phyloP scores from a whole-genome alignment of 2,113 vertebrate genomes.

The Clarias batrachus region DNA sequence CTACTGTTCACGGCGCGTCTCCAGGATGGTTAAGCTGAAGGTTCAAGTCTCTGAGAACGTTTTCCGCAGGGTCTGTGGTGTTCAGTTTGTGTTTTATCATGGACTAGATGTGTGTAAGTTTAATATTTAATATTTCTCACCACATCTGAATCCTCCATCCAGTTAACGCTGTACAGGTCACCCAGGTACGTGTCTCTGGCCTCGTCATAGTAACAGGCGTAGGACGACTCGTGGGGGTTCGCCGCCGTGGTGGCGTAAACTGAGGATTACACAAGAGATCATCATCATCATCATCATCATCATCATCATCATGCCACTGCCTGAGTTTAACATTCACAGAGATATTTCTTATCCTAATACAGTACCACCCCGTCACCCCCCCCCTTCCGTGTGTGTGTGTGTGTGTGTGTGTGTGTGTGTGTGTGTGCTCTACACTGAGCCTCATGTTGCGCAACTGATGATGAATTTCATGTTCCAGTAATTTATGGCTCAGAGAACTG shows the following conservation, averaged over 20 bases:
- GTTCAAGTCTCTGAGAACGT: too few relatives aligned
- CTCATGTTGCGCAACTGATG: not conserved
- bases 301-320: not conserved
- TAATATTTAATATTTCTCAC: conserved; percentile 59
- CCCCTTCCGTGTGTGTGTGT: too few relatives aligned
- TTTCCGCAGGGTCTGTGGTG: not conserved
- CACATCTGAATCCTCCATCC: conserved; percentile 97
- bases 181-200: conserved; percentile 88
- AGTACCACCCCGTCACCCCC: too few relatives aligned
- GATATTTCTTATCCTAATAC: not conserved
- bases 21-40: not conserved
- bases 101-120: not conserved
- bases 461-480: not conserved
- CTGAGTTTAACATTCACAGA: not conserved
- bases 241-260: conserved; percentile 94
- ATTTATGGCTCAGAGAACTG: too few relatives aligned
- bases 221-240: conserved; percentile 86
- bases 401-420: too few relatives aligned
- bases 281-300: too few relatives aligned
- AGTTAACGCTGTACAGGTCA: conserved; percentile 96
- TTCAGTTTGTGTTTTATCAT: not conserved
- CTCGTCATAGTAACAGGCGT: conserved; percentile 93
- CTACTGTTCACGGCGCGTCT: not conserved
- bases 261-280: conserved; percentile 55
- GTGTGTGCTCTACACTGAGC: too few relatives aligned